Evolutionary conservation across 2,797 vertebrate genomes (phyloP), one percentile per base, ranked within the genome.

Genomic region (Falco berigora): DNA sequence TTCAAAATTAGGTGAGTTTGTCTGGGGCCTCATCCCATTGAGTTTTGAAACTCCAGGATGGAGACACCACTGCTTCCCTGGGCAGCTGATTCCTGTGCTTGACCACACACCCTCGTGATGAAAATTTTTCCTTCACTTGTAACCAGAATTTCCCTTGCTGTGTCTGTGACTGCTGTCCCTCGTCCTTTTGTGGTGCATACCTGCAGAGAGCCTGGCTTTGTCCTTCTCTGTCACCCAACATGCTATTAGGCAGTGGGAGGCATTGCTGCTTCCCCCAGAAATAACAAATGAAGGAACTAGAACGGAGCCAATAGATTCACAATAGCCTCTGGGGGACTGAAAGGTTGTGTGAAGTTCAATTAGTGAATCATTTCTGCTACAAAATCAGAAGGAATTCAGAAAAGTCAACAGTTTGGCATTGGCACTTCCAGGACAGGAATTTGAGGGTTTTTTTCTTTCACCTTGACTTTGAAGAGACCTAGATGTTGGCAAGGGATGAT

Each of bases 341-440:
- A 89, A 89, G 59, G 17, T 38, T 23, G 5, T 3, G 2, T 42
- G 28, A 69, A 90, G 68, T 38, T 75, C 55, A 78, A 68, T 74
- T 93, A 83, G 23, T 86, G 79, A 89, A 86, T 88, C 0, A 64
- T 75, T 92, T 90, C 58, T 91, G 38, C 58, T 74, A 52, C 10
- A 71, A 84, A 91, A 88, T 36, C 61, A 90, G 82, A 90, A 84
- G 4, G 27, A 78, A 88, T 86, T 80, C 36, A 86, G 42, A 81
- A 61, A 90, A 71, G 42, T 61, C 72, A 62, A 38, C 50, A 66
- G 42, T 28, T 88, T 72, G 28, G 14, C 38, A 75, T 17, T 53
- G 46, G 38, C 14, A 80, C 46, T 79, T 90, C n/a, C 63, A 61
- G 63, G 73, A 75, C 40, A 93, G 53, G 32, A 90, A 76, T 52